Conservation (phyloP, 2,888 invertebrate species). For the Orthosia cruda region DNA sequence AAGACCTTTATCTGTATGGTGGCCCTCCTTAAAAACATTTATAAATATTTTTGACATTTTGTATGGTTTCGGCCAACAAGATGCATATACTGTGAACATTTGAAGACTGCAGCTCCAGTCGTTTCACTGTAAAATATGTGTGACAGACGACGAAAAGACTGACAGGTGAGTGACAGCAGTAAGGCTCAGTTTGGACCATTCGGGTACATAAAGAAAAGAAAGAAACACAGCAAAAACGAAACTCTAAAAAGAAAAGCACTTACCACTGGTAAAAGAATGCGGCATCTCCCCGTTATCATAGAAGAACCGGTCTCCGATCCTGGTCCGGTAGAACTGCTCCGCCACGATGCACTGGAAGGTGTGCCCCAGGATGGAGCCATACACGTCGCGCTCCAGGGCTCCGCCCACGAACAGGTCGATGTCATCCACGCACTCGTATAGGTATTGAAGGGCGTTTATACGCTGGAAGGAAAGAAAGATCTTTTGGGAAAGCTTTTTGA, state of each 20-base stretch:
- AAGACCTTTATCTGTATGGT: too few relatives aligned
- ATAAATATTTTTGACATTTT: too few relatives aligned
- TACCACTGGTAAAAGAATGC: slow-evolving; percentile 93
- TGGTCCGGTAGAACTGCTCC: slow-evolving; percentile 96
- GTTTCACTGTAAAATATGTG: too few relatives aligned
- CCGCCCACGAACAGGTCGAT: slow-evolving; percentile 97
- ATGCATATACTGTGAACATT: too few relatives aligned
- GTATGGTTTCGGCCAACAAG: too few relatives aligned
- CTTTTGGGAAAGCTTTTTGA: background rate
- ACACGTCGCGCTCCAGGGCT: slow-evolving; percentile 94
- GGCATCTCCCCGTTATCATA: slow-evolving; percentile 94
- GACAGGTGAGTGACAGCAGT: too few relatives aligned
- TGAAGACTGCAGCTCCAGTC: too few relatives aligned
- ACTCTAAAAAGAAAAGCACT: slow-evolving; percentile 39
- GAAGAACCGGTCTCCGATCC: slow-evolving; percentile 97
- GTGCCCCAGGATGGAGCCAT: slow-evolving; percentile 96
- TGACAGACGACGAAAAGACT: too few relatives aligned
- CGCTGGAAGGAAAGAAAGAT: slow-evolving; percentile 84
- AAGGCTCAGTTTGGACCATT: too few relatives aligned
- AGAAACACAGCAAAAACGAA: too few relatives aligned
- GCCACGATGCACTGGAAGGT: slow-evolving; percentile 97
- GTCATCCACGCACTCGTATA: slow-evolving; percentile 96
- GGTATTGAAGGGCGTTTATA: slow-evolving; percentile 92
- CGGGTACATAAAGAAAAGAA: too few relatives aligned
- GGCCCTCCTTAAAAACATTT: too few relatives aligned